These are phyloP conservation scores for Coronaproctus castanopsis DNA, from an alignment of 2,888 invertebrate genomes.

Conservation along the genomic window DNA sequence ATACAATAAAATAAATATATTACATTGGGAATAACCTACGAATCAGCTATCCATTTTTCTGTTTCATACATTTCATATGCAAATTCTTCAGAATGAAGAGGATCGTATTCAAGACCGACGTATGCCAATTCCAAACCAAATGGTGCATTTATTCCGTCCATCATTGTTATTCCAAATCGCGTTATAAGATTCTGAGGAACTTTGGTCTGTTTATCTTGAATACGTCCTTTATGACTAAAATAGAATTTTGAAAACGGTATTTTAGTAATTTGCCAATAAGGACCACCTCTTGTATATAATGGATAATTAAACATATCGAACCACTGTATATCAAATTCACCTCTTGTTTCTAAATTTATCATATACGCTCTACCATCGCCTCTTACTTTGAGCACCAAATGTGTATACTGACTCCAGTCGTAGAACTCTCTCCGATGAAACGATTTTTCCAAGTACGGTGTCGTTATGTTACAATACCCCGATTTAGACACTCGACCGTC, in stretches of 20 bases:
- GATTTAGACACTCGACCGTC: background rate
- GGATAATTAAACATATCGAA: conserved; percentile 70
- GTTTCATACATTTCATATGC: conserved; percentile 86
- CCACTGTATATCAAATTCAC: conserved; percentile 67
- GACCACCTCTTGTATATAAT: conserved; percentile 85
- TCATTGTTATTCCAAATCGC: conserved; percentile 61
- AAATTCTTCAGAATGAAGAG: conserved; percentile 55
- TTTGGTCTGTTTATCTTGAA: conserved; percentile 59
- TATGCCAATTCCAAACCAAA: conserved; percentile 85
- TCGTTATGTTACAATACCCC: background rate
- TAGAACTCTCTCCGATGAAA: conserved; percentile 48
- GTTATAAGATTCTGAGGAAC: conserved; percentile 40
- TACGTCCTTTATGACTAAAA: conserved; percentile 54
- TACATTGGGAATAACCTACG: too few relatives aligned
- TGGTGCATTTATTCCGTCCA: conserved; percentile 58
- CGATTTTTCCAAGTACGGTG: conserved; percentile 38
- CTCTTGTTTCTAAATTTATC: conserved; percentile 54
- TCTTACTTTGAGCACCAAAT: conserved; percentile 52
- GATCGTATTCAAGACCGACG: conserved; percentile 67
- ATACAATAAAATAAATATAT: too few relatives aligned
- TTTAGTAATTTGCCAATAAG: conserved; percentile 88
- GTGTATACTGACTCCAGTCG: conserved; percentile 60
- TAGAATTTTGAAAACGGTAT: conserved; percentile 90
- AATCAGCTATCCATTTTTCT: conserved; percentile 38
- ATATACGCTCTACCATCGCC: conserved; percentile 88